Percentiles rank a stretch among this genome's conserved stretches.
phyloP scores from a whole-genome alignment of 2,888 invertebrate genomes.

The Cataglyphis rosenhaueri region DNA sequence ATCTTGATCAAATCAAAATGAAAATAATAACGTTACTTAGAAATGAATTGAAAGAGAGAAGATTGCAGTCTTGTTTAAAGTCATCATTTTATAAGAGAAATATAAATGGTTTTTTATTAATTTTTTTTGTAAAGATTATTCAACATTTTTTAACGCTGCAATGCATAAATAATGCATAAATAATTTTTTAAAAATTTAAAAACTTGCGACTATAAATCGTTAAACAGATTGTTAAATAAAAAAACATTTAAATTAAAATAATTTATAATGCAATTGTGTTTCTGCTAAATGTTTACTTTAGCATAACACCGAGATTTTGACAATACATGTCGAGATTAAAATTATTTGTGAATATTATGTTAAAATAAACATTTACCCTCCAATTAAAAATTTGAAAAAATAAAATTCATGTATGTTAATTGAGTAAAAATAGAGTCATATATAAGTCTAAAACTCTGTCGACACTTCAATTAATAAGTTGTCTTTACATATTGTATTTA shows the following conservation, averaged over 20 bases:
- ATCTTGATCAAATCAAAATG: slow-evolving; percentile 1
- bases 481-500: neutral
- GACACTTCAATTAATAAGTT: neutral
- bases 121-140: neutral
- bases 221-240: neutral
- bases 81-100: neutral
- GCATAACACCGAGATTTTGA: neutral
- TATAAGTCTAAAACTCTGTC: neutral
- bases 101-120: neutral
- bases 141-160: neutral
- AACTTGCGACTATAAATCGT: neutral
- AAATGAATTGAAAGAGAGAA: neutral
- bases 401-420: neutral
- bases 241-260: neutral
- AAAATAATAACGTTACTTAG: slow-evolving; percentile 9
- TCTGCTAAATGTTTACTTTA: neutral
- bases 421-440: neutral
- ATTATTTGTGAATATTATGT: neutral
- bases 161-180: neutral
- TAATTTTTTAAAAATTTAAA: neutral
- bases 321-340: neutral
- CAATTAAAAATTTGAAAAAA: neutral
- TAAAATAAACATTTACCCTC: neutral
- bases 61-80: neutral
- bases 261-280: neutral